phyloP scores from a whole-genome alignment of 2,113 vertebrate species.

The Ciconia stormi region DNA sequence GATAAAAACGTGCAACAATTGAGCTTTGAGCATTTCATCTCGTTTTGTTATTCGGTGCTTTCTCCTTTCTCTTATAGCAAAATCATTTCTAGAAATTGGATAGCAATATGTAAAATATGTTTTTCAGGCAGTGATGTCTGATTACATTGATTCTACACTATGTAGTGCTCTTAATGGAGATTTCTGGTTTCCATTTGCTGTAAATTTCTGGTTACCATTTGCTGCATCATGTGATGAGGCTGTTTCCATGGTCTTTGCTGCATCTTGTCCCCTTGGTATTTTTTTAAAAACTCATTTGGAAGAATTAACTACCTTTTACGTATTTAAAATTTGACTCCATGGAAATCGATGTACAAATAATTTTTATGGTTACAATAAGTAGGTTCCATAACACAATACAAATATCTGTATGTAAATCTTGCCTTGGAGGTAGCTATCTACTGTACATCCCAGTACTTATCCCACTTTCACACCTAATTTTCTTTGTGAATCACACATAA shows the following conservation, averaged over 20 bases:
- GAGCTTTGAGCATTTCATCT: not conserved
- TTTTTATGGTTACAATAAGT: constrained; percentile 61
- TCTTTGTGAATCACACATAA: constrained; percentile 71
- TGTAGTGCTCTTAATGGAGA: constrained; percentile 40
- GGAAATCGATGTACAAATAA: constrained; percentile 63
- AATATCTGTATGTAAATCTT: constrained; percentile 68
- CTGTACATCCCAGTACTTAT: constrained; percentile 61
- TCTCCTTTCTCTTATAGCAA: not conserved
- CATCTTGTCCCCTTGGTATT: constrained; percentile 28
- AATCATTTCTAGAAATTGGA: constrained; percentile 39
- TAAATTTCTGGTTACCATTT: constrained; percentile 45
- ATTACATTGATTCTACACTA: constrained; percentile 27
- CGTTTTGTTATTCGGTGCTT: not conserved
- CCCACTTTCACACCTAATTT: constrained; percentile 68
- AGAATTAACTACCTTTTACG: constrained; percentile 62
- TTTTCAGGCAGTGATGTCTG: constrained; percentile 3
- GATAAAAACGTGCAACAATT: not conserved
- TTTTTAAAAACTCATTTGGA: constrained; percentile 41
- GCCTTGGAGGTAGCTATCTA: constrained; percentile 59
- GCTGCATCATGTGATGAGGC: not conserved
- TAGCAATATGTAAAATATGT: constrained; percentile 30
- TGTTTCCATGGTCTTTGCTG: constrained; percentile 23
- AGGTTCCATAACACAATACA: constrained; percentile 58
- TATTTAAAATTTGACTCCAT: constrained; percentile 49
- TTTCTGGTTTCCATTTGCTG: constrained; percentile 35